These are phyloP conservation scores for Taenioides sp. DNA, from an alignment of 2,797 vertebrate species.

Conservation along the genomic window DNA sequence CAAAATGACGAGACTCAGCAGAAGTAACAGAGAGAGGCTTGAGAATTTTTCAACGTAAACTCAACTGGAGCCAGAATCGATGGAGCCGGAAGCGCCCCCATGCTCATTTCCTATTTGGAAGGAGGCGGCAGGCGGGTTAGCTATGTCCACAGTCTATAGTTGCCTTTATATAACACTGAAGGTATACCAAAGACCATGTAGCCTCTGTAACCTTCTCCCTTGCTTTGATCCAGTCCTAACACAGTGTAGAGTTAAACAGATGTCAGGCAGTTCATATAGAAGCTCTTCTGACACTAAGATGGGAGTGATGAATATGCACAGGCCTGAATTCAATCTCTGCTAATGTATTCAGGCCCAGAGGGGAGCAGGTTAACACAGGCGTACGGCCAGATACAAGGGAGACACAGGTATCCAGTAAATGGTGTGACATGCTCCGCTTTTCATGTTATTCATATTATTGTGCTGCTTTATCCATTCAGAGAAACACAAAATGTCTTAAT, in stretches of 20 bases:
- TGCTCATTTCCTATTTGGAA: too few relatives aligned
- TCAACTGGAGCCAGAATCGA: too few relatives aligned
- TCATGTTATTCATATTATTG: background rate
- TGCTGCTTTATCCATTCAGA: background rate
- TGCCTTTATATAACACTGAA: background rate
- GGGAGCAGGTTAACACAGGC: conserved; percentile 27
- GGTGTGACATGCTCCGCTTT: background rate
- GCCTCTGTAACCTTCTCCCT: background rate
- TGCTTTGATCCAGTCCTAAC: conserved; percentile 6
- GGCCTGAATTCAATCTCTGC: conserved; percentile 43
- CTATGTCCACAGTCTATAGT: background rate
- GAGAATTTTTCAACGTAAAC: too few relatives aligned
- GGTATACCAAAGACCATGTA: background rate
- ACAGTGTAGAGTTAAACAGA: conserved; percentile 6
- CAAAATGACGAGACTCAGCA: too few relatives aligned
- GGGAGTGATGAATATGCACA: conserved; percentile 24
- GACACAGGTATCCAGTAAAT: background rate
- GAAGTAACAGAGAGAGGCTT: too few relatives aligned
- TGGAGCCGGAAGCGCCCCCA: too few relatives aligned
- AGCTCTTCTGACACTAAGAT: conserved; percentile 16
- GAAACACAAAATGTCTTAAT: background rate
- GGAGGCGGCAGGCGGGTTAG: too few relatives aligned
- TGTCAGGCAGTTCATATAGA: conserved; percentile 11
- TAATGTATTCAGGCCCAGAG: conserved; percentile 36
- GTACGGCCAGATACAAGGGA: conserved; percentile 23